Conservation (phyloP, 2,797 vertebrate species). For the Hoplostethus atlanticus region DNA sequence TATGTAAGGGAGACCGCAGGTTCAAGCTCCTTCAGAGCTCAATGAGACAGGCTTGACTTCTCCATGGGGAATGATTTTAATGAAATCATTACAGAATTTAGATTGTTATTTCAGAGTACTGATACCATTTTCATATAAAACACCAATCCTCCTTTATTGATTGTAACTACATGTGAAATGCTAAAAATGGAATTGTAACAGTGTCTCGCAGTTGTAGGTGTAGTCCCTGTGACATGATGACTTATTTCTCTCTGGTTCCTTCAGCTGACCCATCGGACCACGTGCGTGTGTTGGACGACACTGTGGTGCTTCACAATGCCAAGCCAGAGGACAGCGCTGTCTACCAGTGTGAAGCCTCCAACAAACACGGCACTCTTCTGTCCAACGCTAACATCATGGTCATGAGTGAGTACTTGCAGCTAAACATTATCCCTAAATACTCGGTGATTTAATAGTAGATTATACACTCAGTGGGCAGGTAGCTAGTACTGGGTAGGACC, state of each 20-base stretch:
- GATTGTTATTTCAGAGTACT: background rate
- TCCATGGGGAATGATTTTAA: background rate
- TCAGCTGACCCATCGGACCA: slow-evolving; percentile 68
- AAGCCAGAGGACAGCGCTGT: slow-evolving; percentile 88
- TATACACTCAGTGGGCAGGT: too few relatives aligned
- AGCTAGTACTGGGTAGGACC: too few relatives aligned
- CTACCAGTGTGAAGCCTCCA: slow-evolving; percentile 94
- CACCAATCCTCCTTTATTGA: background rate
- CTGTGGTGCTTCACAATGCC: slow-evolving; percentile 78
- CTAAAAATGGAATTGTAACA: background rate
- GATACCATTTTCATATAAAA: background rate
- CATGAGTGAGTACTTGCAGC: slow-evolving; percentile 85
- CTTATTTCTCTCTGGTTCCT: slow-evolving; percentile 19
- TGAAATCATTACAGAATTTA: too few relatives aligned
- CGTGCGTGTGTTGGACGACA: slow-evolving; percentile 75
- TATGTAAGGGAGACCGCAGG: background rate
- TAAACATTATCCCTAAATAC: background rate
- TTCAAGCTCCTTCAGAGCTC: slow-evolving; percentile 14
- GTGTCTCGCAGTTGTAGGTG: background rate
- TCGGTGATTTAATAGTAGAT: background rate
- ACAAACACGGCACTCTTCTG: slow-evolving; percentile 90
- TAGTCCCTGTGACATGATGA: background rate
- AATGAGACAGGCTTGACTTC: background rate
- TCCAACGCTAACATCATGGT: slow-evolving; percentile 91
- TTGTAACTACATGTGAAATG: background rate